phyloP scores from a whole-genome alignment of 2,888 invertebrate species.

The Girardia tigrina region DNA sequence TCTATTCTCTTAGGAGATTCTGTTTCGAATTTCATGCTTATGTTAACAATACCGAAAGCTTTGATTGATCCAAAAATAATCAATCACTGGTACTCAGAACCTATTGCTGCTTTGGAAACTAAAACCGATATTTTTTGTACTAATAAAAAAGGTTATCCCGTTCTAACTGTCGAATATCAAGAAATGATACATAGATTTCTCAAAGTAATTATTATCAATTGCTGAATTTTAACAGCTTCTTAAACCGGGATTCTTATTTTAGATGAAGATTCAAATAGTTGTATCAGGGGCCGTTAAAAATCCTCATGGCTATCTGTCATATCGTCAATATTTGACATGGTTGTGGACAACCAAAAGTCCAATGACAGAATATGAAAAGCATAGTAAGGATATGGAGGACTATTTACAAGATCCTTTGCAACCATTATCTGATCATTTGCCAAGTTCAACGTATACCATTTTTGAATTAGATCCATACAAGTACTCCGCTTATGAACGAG shows the following conservation, averaged over 20 bases:
- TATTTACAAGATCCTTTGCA: constrained; percentile 66
- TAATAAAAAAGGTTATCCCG: constrained; percentile 76
- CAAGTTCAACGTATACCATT: constrained; percentile 84
- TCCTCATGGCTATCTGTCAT: neutral
- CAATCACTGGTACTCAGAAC: constrained; percentile 79
- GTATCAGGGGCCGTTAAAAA: neutral
- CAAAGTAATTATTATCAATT: constrained; percentile 53
- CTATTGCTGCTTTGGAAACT: constrained; percentile 68
- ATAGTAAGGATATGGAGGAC: constrained; percentile 70
- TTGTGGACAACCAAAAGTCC: neutral
- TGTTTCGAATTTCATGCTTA: neutral
- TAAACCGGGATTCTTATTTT: neutral
- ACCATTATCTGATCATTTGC: constrained; percentile 84
- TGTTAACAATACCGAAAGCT: neutral
- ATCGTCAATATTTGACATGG: neutral
- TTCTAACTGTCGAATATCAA: constrained; percentile 64
- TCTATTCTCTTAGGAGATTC: neutral
- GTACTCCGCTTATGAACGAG: constrained; percentile 59
- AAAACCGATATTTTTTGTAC: constrained; percentile 68
- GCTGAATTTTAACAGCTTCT: constrained; percentile 36
- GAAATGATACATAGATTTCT: constrained; percentile 52
- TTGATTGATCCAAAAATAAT: constrained; percentile 57
- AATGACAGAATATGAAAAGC: constrained; percentile 12
- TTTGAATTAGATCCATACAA: constrained; percentile 95
- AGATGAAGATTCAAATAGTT: neutral